Base-by-base conservation (phyloP, 2,113 vertebrate genomes). In the Ginglymostoma cirratum region DNA sequence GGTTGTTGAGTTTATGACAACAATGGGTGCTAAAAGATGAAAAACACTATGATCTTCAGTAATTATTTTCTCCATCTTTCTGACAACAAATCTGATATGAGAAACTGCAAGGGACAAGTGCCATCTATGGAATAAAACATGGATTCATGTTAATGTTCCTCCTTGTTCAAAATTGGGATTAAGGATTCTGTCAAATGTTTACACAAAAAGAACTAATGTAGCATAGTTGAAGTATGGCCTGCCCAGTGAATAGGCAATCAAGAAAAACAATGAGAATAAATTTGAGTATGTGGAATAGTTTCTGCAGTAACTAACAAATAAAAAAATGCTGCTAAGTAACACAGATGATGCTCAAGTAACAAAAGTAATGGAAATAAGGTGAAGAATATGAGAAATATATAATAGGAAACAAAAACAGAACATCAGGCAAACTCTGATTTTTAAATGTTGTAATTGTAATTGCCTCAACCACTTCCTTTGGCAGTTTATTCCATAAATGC, bases 231-330 rank as follows among this genome's bases (percentile, higher is more conserved):
- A 38, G 34, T 38, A 2, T 80, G 34, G 2, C 34, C 17, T 80
- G n/a, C 4, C n/a, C 76, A 38, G n/a, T 38, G 76, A 80, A 80
- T 15, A 2, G 15, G 34, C 10, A 80, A 80, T 80, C 76, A 38
- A 80, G n/a, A 80, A 80, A 34, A 80, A 80, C n/a, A 78, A 78
- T 78, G 76, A 80, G 76, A 80, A 80, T 80, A 80, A 80, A 80
- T 80, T 38, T 34, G 14, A 80, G n/a, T 17, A 38, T n/a, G n/a
- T 38, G 76, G 76, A 76, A 38, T 4, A 80, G 14, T 80, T 80
- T 38, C 34, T 80, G 76, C 76, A 38, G 12, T 38, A 17, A 38
- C 34, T 17, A 80, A 80, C n/a, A 80, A 17, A 80, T 17, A 34
- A 17, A 34, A 17, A 80, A 80, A 38, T 5, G 34, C n/a, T 38